Conservation (phyloP, 2,888 invertebrate genomes). For the Agonopterix arenella region DNA sequence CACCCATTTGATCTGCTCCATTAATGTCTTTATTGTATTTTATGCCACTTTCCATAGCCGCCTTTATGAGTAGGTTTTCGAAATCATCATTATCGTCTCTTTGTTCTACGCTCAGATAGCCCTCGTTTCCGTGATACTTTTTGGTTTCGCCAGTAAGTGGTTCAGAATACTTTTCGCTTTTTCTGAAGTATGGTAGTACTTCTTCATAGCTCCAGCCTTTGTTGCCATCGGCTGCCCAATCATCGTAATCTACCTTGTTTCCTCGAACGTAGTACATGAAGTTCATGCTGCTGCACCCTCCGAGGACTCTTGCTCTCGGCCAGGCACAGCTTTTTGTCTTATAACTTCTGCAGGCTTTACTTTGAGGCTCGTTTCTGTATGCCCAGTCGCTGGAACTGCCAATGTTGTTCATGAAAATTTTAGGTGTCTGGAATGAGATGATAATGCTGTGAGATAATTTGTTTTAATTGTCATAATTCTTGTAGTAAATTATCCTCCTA, state of each 20-base stretch:
- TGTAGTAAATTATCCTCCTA: too few species aligned
- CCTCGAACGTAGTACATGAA: constrained; percentile 79
- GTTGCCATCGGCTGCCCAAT: constrained; percentile 74
- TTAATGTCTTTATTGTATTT: constrained; percentile 46
- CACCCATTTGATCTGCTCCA: constrained; percentile 64
- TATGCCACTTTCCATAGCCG: constrained; percentile 60
- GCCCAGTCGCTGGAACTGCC: constrained; percentile 67
- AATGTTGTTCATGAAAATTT: constrained; percentile 39
- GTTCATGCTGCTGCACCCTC: constrained; percentile 78
- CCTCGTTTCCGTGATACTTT: constrained; percentile 48
- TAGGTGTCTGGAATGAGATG: constrained; percentile 25
- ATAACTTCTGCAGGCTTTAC: constrained; percentile 54
- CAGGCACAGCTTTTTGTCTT: constrained; percentile 53
- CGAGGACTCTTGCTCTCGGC: constrained; percentile 80
- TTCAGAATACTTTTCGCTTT: constrained; percentile 57
- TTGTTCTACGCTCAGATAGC: constrained; percentile 52
- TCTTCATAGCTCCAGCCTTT: constrained; percentile 72
- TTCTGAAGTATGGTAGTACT: constrained; percentile 59
- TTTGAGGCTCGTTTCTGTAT: constrained; percentile 67
- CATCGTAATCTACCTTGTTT: constrained; percentile 68
- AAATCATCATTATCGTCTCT: constrained; percentile 52
- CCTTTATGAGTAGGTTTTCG: constrained; percentile 34
- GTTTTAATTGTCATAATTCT: too few species aligned
- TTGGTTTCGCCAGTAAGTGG: constrained; percentile 20
- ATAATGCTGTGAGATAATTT: too few species aligned